Evolutionary conservation across 2,888 invertebrate genomes (phyloP).

Genomic region (Andrena bicolor): DNA sequence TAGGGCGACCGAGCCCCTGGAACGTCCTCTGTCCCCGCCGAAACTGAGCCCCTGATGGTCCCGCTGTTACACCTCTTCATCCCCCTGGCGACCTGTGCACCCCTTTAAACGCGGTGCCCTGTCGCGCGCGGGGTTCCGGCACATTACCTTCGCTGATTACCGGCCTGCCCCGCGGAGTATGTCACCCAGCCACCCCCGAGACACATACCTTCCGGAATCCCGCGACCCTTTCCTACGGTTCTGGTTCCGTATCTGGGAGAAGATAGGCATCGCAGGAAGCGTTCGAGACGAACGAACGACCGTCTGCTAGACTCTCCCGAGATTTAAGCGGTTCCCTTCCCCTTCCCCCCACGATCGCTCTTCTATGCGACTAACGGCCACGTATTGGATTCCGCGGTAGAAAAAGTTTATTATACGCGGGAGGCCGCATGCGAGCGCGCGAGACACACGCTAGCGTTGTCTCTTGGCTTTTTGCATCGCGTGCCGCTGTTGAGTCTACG

Average conservation of each 20-base stretch:
- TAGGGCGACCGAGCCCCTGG: constrained; percentile 67
- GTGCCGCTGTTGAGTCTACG: not conserved
- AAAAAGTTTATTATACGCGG: constrained; percentile 43
- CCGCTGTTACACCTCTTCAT: constrained; percentile 50
- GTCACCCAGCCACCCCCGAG: constrained; percentile 82
- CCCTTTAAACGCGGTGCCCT: constrained; percentile 77
- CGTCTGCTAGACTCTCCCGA: constrained; percentile 33
- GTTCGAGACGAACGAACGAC: constrained; percentile 48
- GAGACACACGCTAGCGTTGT: not conserved
- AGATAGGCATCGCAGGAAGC: constrained; percentile 50
- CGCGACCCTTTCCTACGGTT: constrained; percentile 54
- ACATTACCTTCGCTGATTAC: constrained; percentile 85
- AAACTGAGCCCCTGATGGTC: constrained; percentile 62
- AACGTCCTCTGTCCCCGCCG: constrained; percentile 57
- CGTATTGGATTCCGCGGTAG: constrained; percentile 24
- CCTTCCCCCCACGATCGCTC: not conserved
- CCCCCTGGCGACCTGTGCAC: constrained; percentile 39
- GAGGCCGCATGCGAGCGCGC: not conserved
- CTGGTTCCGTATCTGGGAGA: constrained; percentile 38
- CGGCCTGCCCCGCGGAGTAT: constrained; percentile 80
- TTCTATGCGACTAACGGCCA: not conserved
- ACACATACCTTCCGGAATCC: constrained; percentile 77
- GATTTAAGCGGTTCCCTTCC: constrained; percentile 42
- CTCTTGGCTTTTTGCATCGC: not conserved
- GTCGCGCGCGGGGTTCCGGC: constrained; percentile 79